Conservation (phyloP, 1,140 invertebrate genomes). For the Prorops nasuta region DNA sequence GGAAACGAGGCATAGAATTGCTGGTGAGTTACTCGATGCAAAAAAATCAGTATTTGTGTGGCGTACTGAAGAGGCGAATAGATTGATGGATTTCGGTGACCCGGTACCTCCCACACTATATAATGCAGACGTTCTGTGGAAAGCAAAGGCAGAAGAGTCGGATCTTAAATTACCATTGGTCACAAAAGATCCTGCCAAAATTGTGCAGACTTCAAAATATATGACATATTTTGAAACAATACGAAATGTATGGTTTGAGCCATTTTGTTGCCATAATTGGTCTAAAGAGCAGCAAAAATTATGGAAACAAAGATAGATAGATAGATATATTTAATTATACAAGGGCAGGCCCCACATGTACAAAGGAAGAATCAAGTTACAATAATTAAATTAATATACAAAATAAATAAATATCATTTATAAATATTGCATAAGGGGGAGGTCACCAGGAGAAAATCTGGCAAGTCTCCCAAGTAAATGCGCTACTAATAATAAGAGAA, state of each 20-base stretch:
- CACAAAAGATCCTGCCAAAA: not conserved
- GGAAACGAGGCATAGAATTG: too few species aligned
- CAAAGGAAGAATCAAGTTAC: too few species aligned
- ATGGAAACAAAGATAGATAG: too few species aligned
- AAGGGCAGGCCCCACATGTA: too few species aligned
- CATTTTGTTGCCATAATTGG: slow-evolving; percentile 19
- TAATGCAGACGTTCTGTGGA: slow-evolving; percentile 8
- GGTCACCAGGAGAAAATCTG: too few species aligned
- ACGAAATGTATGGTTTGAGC: slow-evolving; percentile 5
- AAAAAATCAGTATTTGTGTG: slow-evolving; percentile 6
- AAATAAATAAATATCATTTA: too few species aligned
- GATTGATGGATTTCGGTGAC: slow-evolving; percentile 9
- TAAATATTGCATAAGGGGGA: too few species aligned
- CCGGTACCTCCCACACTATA: slow-evolving; percentile 4
- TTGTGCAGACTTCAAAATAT: not conserved
- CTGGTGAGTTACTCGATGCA: too few species aligned
- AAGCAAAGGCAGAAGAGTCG: slow-evolving; percentile 16
- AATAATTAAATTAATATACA: too few species aligned
- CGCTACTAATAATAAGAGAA: too few species aligned
- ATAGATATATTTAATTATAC: too few species aligned
- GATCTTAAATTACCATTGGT: slow-evolving; percentile 9
- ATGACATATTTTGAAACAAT: slow-evolving; percentile 1
- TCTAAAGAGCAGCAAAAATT: slow-evolving; percentile 5
- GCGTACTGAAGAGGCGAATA: slow-evolving; percentile 7
- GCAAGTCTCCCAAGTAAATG: too few species aligned